Base-by-base conservation (phyloP, 2,888 invertebrate species). In the Cryptophagus acutangulus region DNA sequence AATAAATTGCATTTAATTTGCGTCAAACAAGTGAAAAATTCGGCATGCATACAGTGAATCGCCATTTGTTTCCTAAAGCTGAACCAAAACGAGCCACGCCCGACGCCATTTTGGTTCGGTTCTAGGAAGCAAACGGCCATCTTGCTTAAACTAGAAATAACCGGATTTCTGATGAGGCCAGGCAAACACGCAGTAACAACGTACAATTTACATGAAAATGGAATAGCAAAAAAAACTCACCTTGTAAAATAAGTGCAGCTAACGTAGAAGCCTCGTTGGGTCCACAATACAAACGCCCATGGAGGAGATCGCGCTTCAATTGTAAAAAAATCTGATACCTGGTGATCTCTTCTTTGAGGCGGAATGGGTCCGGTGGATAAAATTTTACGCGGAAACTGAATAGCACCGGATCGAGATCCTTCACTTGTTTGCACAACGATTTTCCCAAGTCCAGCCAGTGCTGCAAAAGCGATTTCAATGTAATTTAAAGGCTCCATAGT, bases 331-430 rank as follows among this genome's bases (percentile, higher is more conserved):
- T 81, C 71, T 95, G 94, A 72, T 96, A 96, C 61, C 94, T 79
- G 49, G 95, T 92, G 48, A 92, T 85, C 70, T 95, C 90, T 67
- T 95, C 96, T 69, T 90, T 91, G 51, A 97, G 74, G 38, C 89
- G 78, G 67, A 89, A 78, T 10, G 96, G 95, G 72, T 96, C 93
- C 41, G 90, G 89, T 10, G 97, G 96, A 70, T 97, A 97, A 71
- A 93, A 97, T 74, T 96, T 96, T 49, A 96, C 91, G 48, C 96
- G 87, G 71, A 97, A 92, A 72, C 93, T 94, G 67, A 97, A 89
- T 45, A 94, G 73, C 62, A 92, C 86, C 45, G 92, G 90, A 58
- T 89, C 86, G 61, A 93, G 81, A 72, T 93, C 94, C 84, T 89
- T 91, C 20, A 92, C 86, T 79, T 93, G 92, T 69, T 92, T 93